Evolutionary conservation across 2,113 vertebrate species (phyloP), one percentile per base, ranked within the genome.

Genomic region (Bolborhynchus lineola): DNA sequence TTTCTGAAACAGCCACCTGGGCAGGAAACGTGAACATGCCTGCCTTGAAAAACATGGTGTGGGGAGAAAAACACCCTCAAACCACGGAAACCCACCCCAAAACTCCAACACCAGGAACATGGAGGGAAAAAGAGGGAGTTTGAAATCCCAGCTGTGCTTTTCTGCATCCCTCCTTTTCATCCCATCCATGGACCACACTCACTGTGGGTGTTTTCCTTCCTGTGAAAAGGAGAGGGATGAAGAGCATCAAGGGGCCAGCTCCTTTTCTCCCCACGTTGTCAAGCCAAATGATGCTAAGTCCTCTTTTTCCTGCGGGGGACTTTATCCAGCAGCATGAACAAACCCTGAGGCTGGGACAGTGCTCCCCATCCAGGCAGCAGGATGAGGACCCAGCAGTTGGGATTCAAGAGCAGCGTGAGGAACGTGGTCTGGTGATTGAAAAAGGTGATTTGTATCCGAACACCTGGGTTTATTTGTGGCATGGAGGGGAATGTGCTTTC

Each of bases 1-100:
- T 67, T 65, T 86, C n/a, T 70, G 93, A 95, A 96, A 93, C 21
- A 81, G 55, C 86, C 95, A 92, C 55, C 91, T 90, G 94, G 91
- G 47, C 77, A 88, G 88, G 92, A 96, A 95, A 70, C 1, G 0
- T 57, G 75, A 80, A 50, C 82, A 83, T 65, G 90, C 78, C 79
- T 90, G 94, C 41, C 71, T 55, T 76, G 88, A 86, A 96, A 95
- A 96, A 90, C 89, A 72, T 0, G 4, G 8, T 15, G 63, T 35
- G 68, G 59, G 3, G 7, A 24, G 55, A 20, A 42, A 24, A 24
- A 46, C 71, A 29, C 37, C 15, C 44, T 70, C 7, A 78, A 90
- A 28, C 0, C 59, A 52, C 80, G 77, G 14, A 63, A 75, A 39
- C 50, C 69, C 88, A 23, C 23, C 35, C 44, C 24, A 39, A 57